Conservation (phyloP, 2,888 invertebrate genomes). For the Coleophora deauratella region DNA sequence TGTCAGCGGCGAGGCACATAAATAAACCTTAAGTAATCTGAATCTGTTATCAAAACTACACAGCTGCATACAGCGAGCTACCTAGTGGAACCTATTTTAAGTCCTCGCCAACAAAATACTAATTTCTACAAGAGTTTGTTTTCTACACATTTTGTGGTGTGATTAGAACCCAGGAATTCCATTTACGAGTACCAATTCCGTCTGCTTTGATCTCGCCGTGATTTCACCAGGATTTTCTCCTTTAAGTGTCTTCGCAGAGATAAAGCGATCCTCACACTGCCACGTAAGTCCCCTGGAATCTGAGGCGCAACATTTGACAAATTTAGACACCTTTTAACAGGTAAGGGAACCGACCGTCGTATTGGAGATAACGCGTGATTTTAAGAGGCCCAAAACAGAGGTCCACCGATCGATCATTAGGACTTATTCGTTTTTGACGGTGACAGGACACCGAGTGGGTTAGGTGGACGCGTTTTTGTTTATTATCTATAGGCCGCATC, state of each 20-base stretch:
- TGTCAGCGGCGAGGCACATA: background rate
- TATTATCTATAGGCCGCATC: slow-evolving; percentile 58
- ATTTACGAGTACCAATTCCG: too few relatives aligned
- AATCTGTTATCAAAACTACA: too few relatives aligned
- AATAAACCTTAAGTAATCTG: background rate
- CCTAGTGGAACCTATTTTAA: too few relatives aligned
- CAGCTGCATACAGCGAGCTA: too few relatives aligned
- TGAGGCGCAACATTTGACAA: slow-evolving; percentile 30
- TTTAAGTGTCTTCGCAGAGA: too few relatives aligned
- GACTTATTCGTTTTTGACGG: slow-evolving; percentile 69
- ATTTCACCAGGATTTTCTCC: too few relatives aligned
- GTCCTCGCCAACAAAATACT: too few relatives aligned
- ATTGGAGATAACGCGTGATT: slow-evolving; percentile 54
- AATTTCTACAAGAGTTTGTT: too few relatives aligned
- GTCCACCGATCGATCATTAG: slow-evolving; percentile 67
- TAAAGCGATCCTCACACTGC: slow-evolving; percentile 17
- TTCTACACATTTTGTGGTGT: too few relatives aligned
- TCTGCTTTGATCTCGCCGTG: too few relatives aligned
- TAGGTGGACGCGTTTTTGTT: slow-evolving; percentile 38
- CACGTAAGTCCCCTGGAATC: slow-evolving; percentile 31
- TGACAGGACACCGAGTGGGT: slow-evolving; percentile 56
- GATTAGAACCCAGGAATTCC: too few relatives aligned
- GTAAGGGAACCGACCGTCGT: slow-evolving; percentile 37
- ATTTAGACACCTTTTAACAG: slow-evolving; percentile 43
- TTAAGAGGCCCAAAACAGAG: slow-evolving; percentile 60